Percentiles rank a stretch among this genome's conserved stretches.
These are phyloP conservation scores for Teleiodes luculella DNA, from an alignment of 2,888 invertebrate genomes.

Conservation along the genomic window DNA sequence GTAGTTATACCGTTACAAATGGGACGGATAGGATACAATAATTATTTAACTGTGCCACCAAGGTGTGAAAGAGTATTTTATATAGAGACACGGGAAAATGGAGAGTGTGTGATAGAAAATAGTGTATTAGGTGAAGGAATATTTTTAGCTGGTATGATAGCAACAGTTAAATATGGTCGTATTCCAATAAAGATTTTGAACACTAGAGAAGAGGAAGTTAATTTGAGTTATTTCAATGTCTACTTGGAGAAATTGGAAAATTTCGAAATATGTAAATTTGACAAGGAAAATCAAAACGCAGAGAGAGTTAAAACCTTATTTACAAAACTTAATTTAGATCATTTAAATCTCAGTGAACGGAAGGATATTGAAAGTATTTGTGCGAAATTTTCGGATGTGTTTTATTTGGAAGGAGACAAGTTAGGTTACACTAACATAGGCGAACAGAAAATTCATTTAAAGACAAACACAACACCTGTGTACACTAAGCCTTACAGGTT, in stretches of 20 bases:
- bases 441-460: not conserved
- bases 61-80: not conserved
- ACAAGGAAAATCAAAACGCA: not conserved
- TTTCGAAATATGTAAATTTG: not conserved
- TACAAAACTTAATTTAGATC: not conserved
- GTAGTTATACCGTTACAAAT: not conserved
- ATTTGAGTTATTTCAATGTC: not conserved
- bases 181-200: not conserved
- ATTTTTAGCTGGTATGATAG: too few species aligned
- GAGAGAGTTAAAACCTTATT: not conserved
- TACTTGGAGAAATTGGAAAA: not conserved
- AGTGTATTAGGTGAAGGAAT: too few species aligned
- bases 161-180: not conserved
- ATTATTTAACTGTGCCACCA: not conserved
- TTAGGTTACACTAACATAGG: not conserved
- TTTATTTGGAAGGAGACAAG: not conserved
- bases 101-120: too few species aligned
- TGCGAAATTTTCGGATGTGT: not conserved
- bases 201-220: not conserved
- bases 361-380: not conserved
- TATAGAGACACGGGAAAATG: not conserved
- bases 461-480: not conserved
- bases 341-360: not conserved
- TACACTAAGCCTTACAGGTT: constrained; percentile 8
- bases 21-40: not conserved